Evolutionary conservation across 2,113 vertebrate species (phyloP), one percentile per base, ranked within the genome.

Genomic region (Hippolais icterina): DNA sequence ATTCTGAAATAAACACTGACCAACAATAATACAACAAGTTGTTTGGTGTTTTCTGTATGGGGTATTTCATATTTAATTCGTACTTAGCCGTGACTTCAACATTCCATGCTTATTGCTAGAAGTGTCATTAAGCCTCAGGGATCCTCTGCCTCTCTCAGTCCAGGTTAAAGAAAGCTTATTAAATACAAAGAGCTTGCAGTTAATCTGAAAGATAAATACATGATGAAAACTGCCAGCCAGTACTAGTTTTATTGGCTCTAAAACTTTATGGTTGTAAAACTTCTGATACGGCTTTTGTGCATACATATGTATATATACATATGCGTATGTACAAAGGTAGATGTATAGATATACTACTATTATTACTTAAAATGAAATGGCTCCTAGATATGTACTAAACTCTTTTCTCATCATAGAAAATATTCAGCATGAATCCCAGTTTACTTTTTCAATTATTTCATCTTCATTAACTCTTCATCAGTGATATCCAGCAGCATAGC

Each of bases 131-230:
- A 99, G 97, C 42, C 98, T 98, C 90, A 99, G 63, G 41, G 97
- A 94, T 52, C 98, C 98, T 87, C 98, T 97, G 70, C 98, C 98
- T 94, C 96, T 98, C 96, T 99, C 98, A 69, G 14, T 98, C 98
- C 98, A 99, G 22, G 96, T 97, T 72, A 98, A 97, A 27, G 98
- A 97, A 71, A 94, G 61, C 56, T 98, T 98, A 93, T 98, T 97
- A 96, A 99, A 97, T 74, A 98, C 68, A 74, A 98, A 99, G 66
- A 99, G 98, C 92, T 98, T 98, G 97, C 98, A 98, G 76, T 97
- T 98, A 94, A 99, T 96, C 98, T 99, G 96, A 95, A 97, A 96
- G 68, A 96, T 24, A 96, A 96, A 92, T 27, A 53, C 4, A 16
- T 15, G 3, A 83, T n/a, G 22, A 49, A 71, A 92, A 77, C 35